These are phyloP conservation scores for Ornithoptera priamus DNA, from an alignment of 2,888 invertebrate species.

Conservation along the genomic window DNA sequence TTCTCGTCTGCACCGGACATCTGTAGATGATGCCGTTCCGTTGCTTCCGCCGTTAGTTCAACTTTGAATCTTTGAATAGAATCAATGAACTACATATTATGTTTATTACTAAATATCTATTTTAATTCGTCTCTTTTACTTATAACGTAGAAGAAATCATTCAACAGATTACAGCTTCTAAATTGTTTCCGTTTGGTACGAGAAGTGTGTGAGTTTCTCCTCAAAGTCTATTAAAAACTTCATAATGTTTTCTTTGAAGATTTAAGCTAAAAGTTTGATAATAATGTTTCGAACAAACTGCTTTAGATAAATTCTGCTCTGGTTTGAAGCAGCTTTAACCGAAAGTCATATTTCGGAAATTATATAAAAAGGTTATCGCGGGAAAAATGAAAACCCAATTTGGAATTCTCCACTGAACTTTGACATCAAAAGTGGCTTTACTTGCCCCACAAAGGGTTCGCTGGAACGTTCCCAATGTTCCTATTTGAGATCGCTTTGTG, in stretches of 20 bases:
- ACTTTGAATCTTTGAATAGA: constrained; percentile 15
- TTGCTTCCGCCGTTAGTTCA: constrained; percentile 19
- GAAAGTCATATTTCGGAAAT: not conserved
- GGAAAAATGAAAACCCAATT: constrained; percentile 15
- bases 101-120: too few species aligned
- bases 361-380: constrained; percentile 1
- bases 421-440: constrained; percentile 14
- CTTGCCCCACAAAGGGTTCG: constrained; percentile 18
- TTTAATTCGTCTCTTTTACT: too few species aligned
- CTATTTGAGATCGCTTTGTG: constrained; percentile 41
- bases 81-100: not conserved
- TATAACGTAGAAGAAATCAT: too few species aligned
- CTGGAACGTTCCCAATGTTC: constrained; percentile 12
- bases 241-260: too few species aligned
- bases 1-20: constrained; percentile 38
- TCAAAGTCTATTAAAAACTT: too few species aligned
- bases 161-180: too few species aligned
- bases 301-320: not conserved
- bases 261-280: not conserved
- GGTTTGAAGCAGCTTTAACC: not conserved
- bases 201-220: too few species aligned
- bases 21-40: constrained; percentile 34
- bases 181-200: too few species aligned
- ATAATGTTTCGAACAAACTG: not conserved
- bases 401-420: constrained; percentile 11